Conservation (phyloP, 2,888 invertebrate species). For the Cataglyphis rosenhaueri region DNA sequence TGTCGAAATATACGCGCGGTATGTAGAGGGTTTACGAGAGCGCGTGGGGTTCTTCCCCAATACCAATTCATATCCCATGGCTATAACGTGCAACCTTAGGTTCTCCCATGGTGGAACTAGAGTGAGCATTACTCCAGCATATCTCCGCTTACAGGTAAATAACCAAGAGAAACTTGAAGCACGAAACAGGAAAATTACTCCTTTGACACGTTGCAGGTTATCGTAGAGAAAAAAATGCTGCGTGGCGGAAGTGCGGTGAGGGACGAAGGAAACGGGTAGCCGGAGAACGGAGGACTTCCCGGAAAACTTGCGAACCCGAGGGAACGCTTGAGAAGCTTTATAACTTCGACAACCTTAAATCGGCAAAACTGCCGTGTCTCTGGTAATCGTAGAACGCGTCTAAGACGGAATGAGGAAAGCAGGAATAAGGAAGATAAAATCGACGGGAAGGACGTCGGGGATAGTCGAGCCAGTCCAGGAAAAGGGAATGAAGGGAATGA, state of each 20-base stretch:
- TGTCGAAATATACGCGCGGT: conserved; percentile 25
- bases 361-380: conserved; percentile 72
- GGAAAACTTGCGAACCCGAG: conserved; percentile 74
- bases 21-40: conserved; percentile 29
- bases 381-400: conserved; percentile 56
- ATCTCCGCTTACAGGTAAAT: conserved; percentile 57
- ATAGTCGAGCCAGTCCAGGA: conserved; percentile 29
- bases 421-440: conserved; percentile 29
- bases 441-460: conserved; percentile 42
- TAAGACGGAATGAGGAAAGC: conserved; percentile 53
- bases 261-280: conserved; percentile 44
- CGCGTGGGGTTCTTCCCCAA: not conserved
- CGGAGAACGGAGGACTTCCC: conserved; percentile 57
- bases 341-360: conserved; percentile 80
- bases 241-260: conserved; percentile 21
- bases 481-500: conserved; percentile 23
- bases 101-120: conserved; percentile 24
- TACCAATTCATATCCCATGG: not conserved
- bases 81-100: conserved; percentile 15
- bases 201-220: conserved; percentile 65
- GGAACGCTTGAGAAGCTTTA: conserved; percentile 78
- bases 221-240: conserved; percentile 51
- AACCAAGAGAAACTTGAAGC: conserved; percentile 58
- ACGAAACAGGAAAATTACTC: conserved; percentile 71
- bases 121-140: conserved; percentile 56